Conservation (phyloP, 2,888 invertebrate genomes). For the Orthosia gracilis region DNA sequence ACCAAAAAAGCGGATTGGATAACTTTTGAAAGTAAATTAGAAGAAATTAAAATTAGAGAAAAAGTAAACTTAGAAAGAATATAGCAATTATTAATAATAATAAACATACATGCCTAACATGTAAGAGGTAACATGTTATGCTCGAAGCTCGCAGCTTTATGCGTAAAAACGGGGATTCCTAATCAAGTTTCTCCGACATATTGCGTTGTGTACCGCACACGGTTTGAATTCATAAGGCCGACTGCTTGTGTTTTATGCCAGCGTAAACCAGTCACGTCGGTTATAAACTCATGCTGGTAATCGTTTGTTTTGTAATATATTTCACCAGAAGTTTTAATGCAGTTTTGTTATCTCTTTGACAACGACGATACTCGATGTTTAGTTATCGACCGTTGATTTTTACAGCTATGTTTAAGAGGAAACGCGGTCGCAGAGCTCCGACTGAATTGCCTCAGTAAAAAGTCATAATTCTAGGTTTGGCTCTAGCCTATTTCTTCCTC, state of each 20-base stretch:
- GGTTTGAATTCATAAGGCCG: conserved; percentile 60
- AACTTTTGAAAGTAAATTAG: too few relatives aligned
- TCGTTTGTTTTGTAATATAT: conserved; percentile 77
- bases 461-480: too few relatives aligned
- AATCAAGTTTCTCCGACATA: conserved; percentile 68
- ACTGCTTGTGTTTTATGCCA: conserved; percentile 68
- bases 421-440: too few relatives aligned
- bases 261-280: conserved; percentile 78
- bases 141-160: conserved; percentile 9
- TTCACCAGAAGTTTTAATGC: conserved; percentile 28
- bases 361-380: neutral
- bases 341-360: conserved; percentile 37
- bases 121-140: conserved; percentile 1
- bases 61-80: too few relatives aligned
- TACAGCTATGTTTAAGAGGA: too few relatives aligned
- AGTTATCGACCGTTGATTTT: neutral
- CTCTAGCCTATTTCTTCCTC: too few relatives aligned
- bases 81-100: too few relatives aligned
- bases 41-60: too few relatives aligned
- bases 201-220: conserved; percentile 68
- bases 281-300: conserved; percentile 72
- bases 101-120: neutral
- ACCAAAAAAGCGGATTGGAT: too few relatives aligned
- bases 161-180: conserved; percentile 58
- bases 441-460: too few relatives aligned